Evolutionary conservation across 2,888 invertebrate genomes (phyloP).

Genomic region (Tyria jacobaeae): DNA sequence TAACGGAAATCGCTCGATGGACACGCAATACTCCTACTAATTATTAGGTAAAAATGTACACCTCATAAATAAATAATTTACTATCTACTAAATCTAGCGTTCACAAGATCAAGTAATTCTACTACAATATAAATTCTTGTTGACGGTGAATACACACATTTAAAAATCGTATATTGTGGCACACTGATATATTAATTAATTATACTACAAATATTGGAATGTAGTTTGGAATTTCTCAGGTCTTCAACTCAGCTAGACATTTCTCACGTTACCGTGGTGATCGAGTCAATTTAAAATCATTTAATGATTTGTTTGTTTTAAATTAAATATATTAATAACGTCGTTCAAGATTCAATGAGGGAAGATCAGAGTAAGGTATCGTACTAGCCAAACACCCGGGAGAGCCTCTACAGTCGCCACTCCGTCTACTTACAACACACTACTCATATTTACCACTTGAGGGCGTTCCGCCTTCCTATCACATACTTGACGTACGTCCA

Average conservation of each 20-base stretch:
- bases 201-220: slow-evolving; percentile 45
- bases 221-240: slow-evolving; percentile 24
- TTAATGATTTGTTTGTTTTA: background rate
- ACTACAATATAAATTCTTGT: slow-evolving; percentile 33
- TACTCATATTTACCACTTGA: slow-evolving; percentile 65
- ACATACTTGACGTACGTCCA: slow-evolving; percentile 68
- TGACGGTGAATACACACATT: slow-evolving; percentile 28
- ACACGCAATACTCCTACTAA: background rate
- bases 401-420: background rate
- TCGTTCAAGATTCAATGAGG: background rate
- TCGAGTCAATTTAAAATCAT: background rate
- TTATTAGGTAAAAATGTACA: slow-evolving; percentile 5
- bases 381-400: slow-evolving; percentile 3
- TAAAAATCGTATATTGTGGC: slow-evolving; percentile 40
- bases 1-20: background rate
- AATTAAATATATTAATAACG: background rate
- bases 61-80: slow-evolving; percentile 5
- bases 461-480: slow-evolving; percentile 59
- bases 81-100: slow-evolving; percentile 30
- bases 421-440: slow-evolving; percentile 19
- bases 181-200: slow-evolving; percentile 32
- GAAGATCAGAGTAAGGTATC: slow-evolving; percentile 3
- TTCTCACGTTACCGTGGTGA: background rate
- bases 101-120: slow-evolving; percentile 33
- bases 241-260: slow-evolving; percentile 10